Conservation (phyloP, 2,888 invertebrate genomes). For the Keiferia lycopersicella region DNA sequence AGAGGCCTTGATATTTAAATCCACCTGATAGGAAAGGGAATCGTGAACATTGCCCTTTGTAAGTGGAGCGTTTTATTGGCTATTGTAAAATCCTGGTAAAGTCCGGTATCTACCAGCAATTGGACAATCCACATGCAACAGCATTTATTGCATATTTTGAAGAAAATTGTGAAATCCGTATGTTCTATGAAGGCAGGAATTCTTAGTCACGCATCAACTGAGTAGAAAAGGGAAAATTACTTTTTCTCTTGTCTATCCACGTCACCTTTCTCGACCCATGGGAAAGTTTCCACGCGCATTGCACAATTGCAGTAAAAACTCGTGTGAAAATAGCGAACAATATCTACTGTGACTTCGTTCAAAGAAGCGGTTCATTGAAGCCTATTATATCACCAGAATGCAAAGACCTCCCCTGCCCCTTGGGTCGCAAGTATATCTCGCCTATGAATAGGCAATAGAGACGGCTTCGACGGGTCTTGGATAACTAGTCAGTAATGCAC, state of each 20-base stretch:
- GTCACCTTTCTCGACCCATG: conserved; percentile 20
- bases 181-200: too few relatives aligned
- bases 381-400: conserved; percentile 50
- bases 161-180: too few relatives aligned
- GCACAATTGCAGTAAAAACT: conserved; percentile 47
- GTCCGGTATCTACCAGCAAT: background rate
- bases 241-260: conserved; percentile 1
- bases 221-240: background rate
- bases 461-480: conserved; percentile 36
- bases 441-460: background rate
- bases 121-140: background rate
- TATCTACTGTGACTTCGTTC: conserved; percentile 56
- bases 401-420: conserved; percentile 48
- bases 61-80: conserved; percentile 17
- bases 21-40: conserved; percentile 22
- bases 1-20: conserved; percentile 32
- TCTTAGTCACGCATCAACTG: too few relatives aligned
- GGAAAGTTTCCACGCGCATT: conserved; percentile 37
- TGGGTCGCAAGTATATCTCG: background rate
- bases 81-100: conserved; percentile 3
- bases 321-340: conserved; percentile 71
- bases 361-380: conserved; percentile 74
- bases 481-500: conserved; percentile 57
- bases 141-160: too few relatives aligned
- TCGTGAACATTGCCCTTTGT: conserved; percentile 23